Percentiles rank a stretch among this genome's conserved stretches.
Conservation (phyloP, 2,797 vertebrate species). For the Sarcophilus harrisii region DNA sequence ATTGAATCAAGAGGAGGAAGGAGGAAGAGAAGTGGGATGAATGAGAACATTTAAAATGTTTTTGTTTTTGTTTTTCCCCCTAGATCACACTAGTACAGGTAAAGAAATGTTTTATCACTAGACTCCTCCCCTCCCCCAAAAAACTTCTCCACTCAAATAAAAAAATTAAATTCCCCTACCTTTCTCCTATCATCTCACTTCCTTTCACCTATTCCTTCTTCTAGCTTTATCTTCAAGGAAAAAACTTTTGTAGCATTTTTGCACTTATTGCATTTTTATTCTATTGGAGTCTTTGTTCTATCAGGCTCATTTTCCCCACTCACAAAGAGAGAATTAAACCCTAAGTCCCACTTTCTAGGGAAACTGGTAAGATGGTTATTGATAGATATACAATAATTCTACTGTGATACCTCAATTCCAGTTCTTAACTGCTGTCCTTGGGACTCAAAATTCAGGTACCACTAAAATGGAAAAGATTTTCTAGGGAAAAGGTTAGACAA, state of each 20-base stretch:
- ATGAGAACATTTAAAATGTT: background rate
- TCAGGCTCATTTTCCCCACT: background rate
- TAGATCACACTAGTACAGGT: background rate
- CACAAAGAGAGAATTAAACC: background rate
- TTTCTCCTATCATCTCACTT: background rate
- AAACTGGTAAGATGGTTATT: background rate
- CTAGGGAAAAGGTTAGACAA: background rate
- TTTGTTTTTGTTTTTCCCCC: background rate
- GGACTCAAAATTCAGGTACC: background rate
- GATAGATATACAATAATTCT: background rate
- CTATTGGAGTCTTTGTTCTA: fast-evolving
- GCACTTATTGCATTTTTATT: background rate
- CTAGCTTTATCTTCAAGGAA: background rate
- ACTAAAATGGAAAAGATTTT: background rate
- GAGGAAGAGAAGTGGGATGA: background rate
- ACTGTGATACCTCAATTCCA: background rate
- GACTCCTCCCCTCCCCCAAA: background rate
- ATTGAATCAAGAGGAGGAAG: background rate
- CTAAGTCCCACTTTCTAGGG: too few species aligned
- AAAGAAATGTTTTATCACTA: background rate
- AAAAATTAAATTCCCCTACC: background rate
- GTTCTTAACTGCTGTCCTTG: background rate
- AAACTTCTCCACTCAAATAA: background rate
- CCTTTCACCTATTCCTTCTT: background rate
- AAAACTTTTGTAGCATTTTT: background rate